These are phyloP conservation scores for Diprion similis DNA, from an alignment of 1,140 invertebrate genomes.

Conservation along the genomic window DNA sequence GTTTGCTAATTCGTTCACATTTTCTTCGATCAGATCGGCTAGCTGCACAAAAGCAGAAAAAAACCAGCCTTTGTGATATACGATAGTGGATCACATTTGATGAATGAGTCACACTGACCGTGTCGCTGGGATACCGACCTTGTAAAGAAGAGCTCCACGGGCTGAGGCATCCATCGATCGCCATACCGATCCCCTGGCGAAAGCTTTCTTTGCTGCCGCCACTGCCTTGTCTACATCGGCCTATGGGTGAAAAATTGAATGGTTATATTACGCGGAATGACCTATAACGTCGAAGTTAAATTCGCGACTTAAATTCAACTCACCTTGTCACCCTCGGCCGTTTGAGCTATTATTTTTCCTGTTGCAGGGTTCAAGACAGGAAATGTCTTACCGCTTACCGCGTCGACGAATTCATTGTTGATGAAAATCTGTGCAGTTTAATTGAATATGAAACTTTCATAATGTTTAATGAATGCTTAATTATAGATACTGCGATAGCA, in stretches of 20 bases:
- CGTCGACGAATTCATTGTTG: constrained; percentile 70
- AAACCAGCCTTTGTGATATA: no score
- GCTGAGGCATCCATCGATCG: constrained; percentile 45
- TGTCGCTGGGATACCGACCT: no score
- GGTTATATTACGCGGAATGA: no score
- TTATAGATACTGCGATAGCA: no score
- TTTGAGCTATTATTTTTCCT: constrained; percentile 64
- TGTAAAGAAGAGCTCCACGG: no score
- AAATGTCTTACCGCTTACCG: constrained; percentile 53
- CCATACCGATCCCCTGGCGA: constrained; percentile 78
- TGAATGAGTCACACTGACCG: no score
- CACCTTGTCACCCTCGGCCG: constrained; percentile 63
- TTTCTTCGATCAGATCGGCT: constrained; percentile 68
- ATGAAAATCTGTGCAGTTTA: constrained; percentile 66
- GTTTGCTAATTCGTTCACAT: constrained; percentile 63
- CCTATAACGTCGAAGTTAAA: no score
- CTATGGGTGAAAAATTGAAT: constrained; percentile 45
- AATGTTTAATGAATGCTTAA: background rate
- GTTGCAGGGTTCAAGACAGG: constrained; percentile 65
- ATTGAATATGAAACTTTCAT: constrained; percentile 21
- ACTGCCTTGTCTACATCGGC: constrained; percentile 79
- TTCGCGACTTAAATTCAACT: background rate
- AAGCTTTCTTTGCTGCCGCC: constrained; percentile 77
- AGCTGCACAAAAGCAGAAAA: constrained; percentile 48
- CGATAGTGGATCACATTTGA: no score